These are phyloP conservation scores for Ceratina japonica DNA, from an alignment of 1,140 invertebrate species.

Conservation along the genomic window DNA sequence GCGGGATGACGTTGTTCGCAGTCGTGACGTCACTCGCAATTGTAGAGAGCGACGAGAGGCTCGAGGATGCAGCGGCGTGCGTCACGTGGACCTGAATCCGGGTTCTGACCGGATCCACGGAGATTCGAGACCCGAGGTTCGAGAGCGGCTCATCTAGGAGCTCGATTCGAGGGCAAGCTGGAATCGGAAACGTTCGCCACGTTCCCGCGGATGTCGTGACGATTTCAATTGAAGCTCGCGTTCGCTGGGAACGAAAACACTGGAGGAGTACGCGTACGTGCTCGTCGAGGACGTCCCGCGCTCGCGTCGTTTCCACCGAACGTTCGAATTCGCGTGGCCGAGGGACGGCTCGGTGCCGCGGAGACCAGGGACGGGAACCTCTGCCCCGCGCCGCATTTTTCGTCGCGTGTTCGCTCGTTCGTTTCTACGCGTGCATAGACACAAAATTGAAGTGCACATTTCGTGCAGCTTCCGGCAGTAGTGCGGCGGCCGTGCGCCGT, in stretches of 20 bases:
- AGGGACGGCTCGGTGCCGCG: too few relatives aligned
- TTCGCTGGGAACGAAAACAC: neutral
- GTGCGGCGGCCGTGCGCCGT: neutral
- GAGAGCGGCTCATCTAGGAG: neutral
- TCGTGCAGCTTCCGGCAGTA: constrained; percentile 21
- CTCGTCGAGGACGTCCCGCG: neutral
- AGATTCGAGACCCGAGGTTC: neutral
- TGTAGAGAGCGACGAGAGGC: constrained; percentile 69
- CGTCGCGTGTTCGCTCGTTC: neutral
- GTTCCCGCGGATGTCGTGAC: constrained; percentile 54
- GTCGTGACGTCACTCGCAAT: constrained; percentile 74
- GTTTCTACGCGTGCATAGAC: constrained; percentile 31
- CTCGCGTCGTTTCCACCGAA: neutral
- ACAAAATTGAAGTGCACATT: neutral
- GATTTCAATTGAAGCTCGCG: constrained; percentile 49
- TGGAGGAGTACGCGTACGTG: neutral
- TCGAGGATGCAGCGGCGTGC: constrained; percentile 41
- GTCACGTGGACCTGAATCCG: constrained; percentile 43
- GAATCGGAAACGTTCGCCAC: neutral
- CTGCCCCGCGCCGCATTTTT: too few relatives aligned
- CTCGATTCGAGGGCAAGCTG: neutral
- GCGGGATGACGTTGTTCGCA: constrained; percentile 72
- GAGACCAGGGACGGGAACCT: neutral
- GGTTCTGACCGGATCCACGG: constrained; percentile 12
- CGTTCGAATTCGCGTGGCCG: neutral